Base-by-base conservation (phyloP, 2,113 vertebrate genomes). In the Bambusicola thoracicus region DNA sequence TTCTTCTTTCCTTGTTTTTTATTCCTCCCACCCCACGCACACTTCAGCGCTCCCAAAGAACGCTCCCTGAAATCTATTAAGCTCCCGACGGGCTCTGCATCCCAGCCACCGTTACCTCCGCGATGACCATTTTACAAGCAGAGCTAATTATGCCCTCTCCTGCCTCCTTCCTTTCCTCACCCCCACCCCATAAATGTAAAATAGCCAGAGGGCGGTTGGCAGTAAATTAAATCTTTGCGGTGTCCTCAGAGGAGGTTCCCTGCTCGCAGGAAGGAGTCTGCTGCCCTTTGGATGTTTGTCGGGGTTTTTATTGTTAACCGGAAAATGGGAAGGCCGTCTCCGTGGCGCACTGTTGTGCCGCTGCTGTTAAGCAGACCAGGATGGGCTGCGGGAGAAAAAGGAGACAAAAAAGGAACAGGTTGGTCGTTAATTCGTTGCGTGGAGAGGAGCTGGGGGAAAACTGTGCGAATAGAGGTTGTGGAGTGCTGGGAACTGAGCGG, bases 31-130 rank as follows among this genome's bases (percentile, higher is more conserved):
- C 70, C 76, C 67, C 74, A 65, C 93, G n/a, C 65, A 67, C 70
- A 53, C 63, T 93, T 92, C 93, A 92, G 95, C 90, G 82, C 96
- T 96, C 67, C 18, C 46, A 22, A 94, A 92, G 70, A 95, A 95
- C 96, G 97, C 97, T 97, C 96, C 92, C 92, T 96, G 93, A 97
- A 97, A 97, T 97, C 97, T 97, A 67, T 97, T 97, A 98, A 95
- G 93, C 51, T 92, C 84, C 90, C 34, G 9, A 69, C 89, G 93
- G 97, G 94, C 95, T 97, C 55, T 72, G 72, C 77, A 81, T 92
- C 90, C 86, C 94, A 81, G 91, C 97, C 95, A 94, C 94, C 89
- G 58, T 95, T 98, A 94, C 93, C 96, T 96, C 95, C 69, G 85
- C 94, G 96, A 95, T 94, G 96, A 97, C 93, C 92, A 12, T 96